Evolutionary conservation across 2,888 invertebrate genomes (phyloP).

Genomic region (Pheosia tremula): DNA sequence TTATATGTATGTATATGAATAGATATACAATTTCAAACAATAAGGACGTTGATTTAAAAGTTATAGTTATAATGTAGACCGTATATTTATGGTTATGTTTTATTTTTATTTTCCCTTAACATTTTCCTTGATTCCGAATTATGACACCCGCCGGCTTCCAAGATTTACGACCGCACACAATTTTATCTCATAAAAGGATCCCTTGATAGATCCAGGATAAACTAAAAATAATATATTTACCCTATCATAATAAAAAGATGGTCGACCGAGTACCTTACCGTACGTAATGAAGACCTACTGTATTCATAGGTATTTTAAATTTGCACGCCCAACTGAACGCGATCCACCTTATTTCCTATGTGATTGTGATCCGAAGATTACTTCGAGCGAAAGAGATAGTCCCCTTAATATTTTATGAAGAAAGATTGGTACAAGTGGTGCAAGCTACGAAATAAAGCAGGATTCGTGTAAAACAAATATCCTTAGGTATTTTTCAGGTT

Average conservation of each 20-base stretch:
- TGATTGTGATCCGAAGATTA: constrained; percentile 68
- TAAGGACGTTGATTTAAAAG: too few species aligned
- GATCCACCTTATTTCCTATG: constrained; percentile 51
- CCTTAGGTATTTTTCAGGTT: too few species aligned
- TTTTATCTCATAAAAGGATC: constrained; percentile 2
- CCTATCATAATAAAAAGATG: constrained; percentile 1
- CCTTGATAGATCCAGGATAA: constrained; percentile 2
- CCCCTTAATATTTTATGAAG: constrained; percentile 77
- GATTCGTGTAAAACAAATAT: not conserved
- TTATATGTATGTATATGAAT: too few species aligned
- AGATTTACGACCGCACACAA: constrained; percentile 2
- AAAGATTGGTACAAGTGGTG: constrained; percentile 53
- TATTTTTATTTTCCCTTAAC: not conserved
- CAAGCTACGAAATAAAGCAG: constrained; percentile 19
- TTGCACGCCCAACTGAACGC: constrained; percentile 36
- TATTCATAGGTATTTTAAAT: constrained; percentile 46
- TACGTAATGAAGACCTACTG: constrained; percentile 16
- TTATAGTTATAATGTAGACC: too few species aligned
- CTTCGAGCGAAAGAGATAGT: constrained; percentile 57
- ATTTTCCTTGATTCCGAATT: constrained; percentile 5
- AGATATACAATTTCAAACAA: too few species aligned
- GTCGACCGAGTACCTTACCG: not conserved
- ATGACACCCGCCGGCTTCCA: constrained; percentile 3
- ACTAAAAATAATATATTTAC: constrained; percentile 3
- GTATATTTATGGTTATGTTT: too few species aligned